phyloP scores from a whole-genome alignment of 1,140 invertebrate genomes.

The Dryas iulia region DNA sequence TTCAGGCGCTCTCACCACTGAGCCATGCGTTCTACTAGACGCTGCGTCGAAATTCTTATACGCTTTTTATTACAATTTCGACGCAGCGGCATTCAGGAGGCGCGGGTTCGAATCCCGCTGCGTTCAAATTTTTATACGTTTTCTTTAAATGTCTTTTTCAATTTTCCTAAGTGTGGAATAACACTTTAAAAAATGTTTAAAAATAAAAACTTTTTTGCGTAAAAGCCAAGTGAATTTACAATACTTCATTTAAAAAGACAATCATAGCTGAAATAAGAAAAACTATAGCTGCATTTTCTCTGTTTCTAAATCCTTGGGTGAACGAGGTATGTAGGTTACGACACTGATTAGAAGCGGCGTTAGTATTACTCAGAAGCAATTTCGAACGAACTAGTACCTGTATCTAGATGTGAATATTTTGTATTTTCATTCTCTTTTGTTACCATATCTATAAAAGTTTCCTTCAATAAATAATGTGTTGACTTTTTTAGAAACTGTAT shows the following conservation, averaged over 20 bases:
- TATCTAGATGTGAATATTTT: not conserved
- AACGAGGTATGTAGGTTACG: conserved; percentile 1
- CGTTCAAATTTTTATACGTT: no score
- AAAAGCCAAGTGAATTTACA: not conserved
- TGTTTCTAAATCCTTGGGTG: not conserved
- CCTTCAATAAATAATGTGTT: not conserved
- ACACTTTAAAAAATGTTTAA: no score
- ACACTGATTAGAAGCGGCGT: not conserved
- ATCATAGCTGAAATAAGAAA: not conserved
- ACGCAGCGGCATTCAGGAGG: no score
- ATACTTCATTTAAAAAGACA: not conserved
- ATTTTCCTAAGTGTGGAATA: no score
- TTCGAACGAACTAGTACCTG: not conserved
- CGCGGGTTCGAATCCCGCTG: no score
- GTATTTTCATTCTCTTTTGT: not conserved
- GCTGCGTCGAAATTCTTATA: no score
- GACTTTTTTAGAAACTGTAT: no score
- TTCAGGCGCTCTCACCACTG: no score
- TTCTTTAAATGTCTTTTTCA: no score
- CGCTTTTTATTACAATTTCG: no score
- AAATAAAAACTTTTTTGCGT: not conserved
- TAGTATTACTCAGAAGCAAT: conserved; percentile 1
- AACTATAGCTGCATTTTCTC: not conserved
- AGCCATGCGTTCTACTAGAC: no score
- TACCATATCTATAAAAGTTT: not conserved